Evolutionary conservation across 2,113 vertebrate species (phyloP), one percentile per base, ranked within the genome.

Genomic region (Lathamus discolor): DNA sequence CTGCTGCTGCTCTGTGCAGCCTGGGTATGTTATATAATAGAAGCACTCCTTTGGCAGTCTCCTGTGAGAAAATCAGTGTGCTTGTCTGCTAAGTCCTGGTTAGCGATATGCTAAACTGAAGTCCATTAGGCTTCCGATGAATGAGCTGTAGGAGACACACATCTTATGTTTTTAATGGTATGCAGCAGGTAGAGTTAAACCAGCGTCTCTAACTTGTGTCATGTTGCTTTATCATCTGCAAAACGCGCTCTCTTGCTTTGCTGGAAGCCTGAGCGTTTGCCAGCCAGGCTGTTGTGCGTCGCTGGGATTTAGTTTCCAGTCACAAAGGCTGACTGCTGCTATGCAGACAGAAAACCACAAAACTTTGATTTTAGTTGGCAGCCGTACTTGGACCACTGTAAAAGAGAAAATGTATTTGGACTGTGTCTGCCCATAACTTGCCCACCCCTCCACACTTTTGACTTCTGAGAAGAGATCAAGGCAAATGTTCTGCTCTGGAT

Each of bases 291-390:
- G 51, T 91, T 70, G 52, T 1, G 6, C 0, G 7, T 83, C 72
- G 89, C 68, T 88, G 91, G 91, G 88, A 77, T 95, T 95, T 91
- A 69, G 75, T 95, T 96, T 97, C 85, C 69, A 49, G 90, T 96
- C 67, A 54, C 72, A 85, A 91, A 85, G 41, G 68, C 93, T 87
- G 80, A 83, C 79, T 95, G 86, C 88, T 92, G 93, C 92, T 95
- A 85, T 92, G 92, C 93, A 96, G 94, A 90, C 96, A 95, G 95
- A 92, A 93, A 96, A 95, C 94, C 90, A 81, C 87, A 80, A 17
- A 88, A 92, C 90, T 96, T 94, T 90, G 93, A 88, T 96, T 95
- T 94, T 86, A 77, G 77, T 91, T 95, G 96, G 96, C 96, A 95
- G 83, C 51, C 7, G 0, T 95, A 54, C 88, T 96, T 96, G 95